Base-by-base conservation (phyloP, 2,888 invertebrate species). In the Parnassius glacialis region DNA sequence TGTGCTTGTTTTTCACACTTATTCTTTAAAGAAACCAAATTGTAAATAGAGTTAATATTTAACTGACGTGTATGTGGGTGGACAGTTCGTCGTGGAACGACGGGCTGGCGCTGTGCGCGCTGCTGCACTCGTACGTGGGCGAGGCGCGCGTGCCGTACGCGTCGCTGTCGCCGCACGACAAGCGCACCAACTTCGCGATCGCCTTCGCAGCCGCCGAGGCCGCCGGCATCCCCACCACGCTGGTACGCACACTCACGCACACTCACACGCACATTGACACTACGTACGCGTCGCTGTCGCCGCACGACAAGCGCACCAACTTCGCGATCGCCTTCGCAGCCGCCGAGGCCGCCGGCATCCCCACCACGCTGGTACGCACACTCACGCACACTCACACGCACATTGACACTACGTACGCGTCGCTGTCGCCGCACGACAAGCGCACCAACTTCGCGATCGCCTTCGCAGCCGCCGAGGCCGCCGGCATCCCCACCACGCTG, bases 161-260 rank as follows among this genome's bases (percentile, higher is more conserved):
- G 71, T 93, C 94, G 50, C 92, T 97, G 51, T 94, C 95, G 61
- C 95, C 96, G 10, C 93, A 94, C 74, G 96, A 97, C 81, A 97
- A 97, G 87, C 92, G 96, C 61, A 93, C 95, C 70, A 98, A 98
- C 87, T 98, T 98, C 86, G 94, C 96, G 0, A 92, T 97, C 59
- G 98, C 98, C 9, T 98, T 98, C 89, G 94, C 95, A 20, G 97
- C 98, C 3, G 98, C 98, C 0, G 98, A 98, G 87, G 95, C 96
- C 68, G 97, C 97, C 59, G 98, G 97, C 56, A 97, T 98, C 75
- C 94, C 95, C 59, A 97, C 97, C 41, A 96, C 96, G 53, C 92
- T 98, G 93, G 98, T 98, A 16, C 16, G 16, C 16, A 16, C 16
- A 16, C 16, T 16, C 16, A 76, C 93, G 94, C 93, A 56, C 44